Evolutionary conservation across 2,888 invertebrate species (phyloP).

Genomic region (Trissoscelio sp.): DNA sequence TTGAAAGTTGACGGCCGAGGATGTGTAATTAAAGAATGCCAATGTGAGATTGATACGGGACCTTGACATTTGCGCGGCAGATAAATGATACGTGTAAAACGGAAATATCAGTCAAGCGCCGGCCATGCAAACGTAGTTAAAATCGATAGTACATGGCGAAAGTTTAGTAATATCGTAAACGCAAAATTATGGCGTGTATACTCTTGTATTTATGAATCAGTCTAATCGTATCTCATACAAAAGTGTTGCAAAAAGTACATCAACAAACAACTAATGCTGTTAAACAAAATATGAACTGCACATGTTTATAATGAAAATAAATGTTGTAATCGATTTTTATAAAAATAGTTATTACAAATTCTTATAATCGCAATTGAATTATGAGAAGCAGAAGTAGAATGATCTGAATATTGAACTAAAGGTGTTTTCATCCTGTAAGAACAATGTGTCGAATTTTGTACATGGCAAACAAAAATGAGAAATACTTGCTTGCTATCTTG

Average conservation of each 20-base stretch:
- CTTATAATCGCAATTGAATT: no score
- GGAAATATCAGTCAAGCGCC: conserved; percentile 51
- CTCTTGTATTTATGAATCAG: not conserved
- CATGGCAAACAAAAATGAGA: no score
- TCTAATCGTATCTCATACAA: not conserved
- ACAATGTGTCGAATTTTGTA: no score
- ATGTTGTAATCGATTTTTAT: no score
- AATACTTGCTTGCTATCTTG: no score
- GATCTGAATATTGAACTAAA: no score
- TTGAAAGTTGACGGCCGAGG: conserved; percentile 2
- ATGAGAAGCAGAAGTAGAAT: no score
- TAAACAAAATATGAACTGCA: no score
- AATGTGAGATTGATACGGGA: conserved; percentile 29
- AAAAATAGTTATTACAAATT: no score
- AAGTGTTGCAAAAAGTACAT: not conserved
- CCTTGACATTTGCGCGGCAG: conserved; percentile 54
- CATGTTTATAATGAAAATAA: no score
- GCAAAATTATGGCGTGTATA: conserved; percentile 9
- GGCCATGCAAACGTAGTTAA: conserved; percentile 20
- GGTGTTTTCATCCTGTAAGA: no score
- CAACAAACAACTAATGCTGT: no score
- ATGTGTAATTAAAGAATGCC: conserved; percentile 36
- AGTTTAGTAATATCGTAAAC: conserved; percentile 47
- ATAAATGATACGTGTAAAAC: conserved; percentile 51
- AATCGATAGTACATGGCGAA: conserved; percentile 57